Evolutionary conservation across 1,140 invertebrate species (phyloP).

Genomic region (Chionoecetes opilio): DNA sequence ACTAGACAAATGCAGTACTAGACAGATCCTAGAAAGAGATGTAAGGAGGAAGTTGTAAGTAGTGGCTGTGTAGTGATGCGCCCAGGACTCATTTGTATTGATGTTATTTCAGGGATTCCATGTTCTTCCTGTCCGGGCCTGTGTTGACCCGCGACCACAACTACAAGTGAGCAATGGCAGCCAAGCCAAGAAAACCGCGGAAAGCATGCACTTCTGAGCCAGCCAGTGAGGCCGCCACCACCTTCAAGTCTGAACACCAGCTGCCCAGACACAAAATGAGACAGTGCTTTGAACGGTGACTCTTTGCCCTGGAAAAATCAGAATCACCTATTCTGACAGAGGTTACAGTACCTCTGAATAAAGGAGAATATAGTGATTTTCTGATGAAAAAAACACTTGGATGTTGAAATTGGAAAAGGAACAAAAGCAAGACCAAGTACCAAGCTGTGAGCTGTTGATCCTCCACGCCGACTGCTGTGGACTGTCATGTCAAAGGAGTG

Average conservation of each 20-base stretch:
- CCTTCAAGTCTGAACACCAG: slow-evolving; percentile 45
- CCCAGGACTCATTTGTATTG: slow-evolving; percentile 42
- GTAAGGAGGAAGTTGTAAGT: too few species aligned
- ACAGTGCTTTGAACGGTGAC: neutral
- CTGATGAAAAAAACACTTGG: neutral
- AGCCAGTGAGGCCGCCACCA: slow-evolving; percentile 42
- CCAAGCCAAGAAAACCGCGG: slow-evolving; percentile 82
- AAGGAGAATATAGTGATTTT: neutral
- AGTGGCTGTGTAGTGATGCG: too few species aligned
- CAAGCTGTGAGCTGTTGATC: neutral
- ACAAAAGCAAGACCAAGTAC: neutral
- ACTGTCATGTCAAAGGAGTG: neutral
- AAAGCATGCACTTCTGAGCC: slow-evolving; percentile 84
- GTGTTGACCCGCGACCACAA: slow-evolving; percentile 86
- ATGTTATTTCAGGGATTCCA: slow-evolving; percentile 86
- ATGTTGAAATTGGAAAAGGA: neutral
- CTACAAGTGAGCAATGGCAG: slow-evolving; percentile 83
- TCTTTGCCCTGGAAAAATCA: neutral
- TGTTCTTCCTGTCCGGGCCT: slow-evolving; percentile 86
- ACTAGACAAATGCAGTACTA: too few species aligned
- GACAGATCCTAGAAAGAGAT: too few species aligned
- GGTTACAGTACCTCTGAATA: neutral
- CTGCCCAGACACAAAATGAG: neutral
- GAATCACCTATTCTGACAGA: neutral
- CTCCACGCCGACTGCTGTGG: neutral